Evolutionary conservation across 30 jellyfish, hydroid and myxozoan genomes (phyloP), one percentile per base, ranked within the genome.

Genomic region (Aurelia aurita complex sp. Pacific): DNA sequence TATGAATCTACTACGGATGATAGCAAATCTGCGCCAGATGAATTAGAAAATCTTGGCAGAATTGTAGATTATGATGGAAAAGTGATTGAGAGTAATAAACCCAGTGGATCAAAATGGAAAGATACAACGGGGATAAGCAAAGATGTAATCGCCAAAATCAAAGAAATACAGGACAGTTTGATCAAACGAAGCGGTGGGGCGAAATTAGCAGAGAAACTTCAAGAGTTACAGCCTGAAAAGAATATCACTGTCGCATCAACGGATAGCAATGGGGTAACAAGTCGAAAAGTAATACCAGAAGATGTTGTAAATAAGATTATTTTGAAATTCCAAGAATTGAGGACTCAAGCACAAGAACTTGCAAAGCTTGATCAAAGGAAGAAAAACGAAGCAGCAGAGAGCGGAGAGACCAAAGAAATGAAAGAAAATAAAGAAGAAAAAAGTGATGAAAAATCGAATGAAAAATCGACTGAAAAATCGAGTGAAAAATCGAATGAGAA

Each of bases 271-370:
- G 73, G 73, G 12, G 88, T 69, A 63, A 84, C 84, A 9, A 80
- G 97, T 38, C 65, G 99, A 71, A 95, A 95, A 69, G 75, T 88
- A 13, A 95, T 95, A 17, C 99, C 99, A 6, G 99, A 95, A 87
- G 99, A 95, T 76, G 99, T 95, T 19, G 99, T 95, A n/a, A 97
- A 95, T 64, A 95, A 90, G 74, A 95, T 95, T 15, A 80, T 95
- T 33, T 88, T 69, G 73, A 95, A 95, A 77, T 95, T 95, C 80
- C 97, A 95, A 61, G 98, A 95, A 59, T 74, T 95, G 78, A 79
- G 97, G 53, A 77, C 69, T 57, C 97, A 95, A 69, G 99, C 99
- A 52, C 80, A 90, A 33, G 83, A 69, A 64, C 42, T 73, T 33
- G 85, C 92, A 23, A 57, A 72, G 60, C 43, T 61, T 9, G 93